phyloP scores from a whole-genome alignment of 2,888 invertebrate species.

The Tipula confusa region DNA sequence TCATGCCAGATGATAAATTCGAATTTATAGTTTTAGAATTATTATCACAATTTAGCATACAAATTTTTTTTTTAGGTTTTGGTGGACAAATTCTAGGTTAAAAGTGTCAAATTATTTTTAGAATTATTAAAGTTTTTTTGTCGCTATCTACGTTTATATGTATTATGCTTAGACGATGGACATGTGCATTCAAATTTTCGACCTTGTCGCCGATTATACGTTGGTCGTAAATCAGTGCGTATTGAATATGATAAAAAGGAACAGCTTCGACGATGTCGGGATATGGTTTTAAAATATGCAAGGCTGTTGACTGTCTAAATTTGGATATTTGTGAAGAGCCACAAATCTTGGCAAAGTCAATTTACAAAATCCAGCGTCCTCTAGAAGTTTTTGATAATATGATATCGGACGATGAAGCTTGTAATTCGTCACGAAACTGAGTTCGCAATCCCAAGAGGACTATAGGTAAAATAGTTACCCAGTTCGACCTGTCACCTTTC shows the following conservation, averaged over 20 bases:
- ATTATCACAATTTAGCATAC: not conserved
- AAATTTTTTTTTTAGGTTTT: not conserved
- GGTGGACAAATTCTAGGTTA: not conserved
- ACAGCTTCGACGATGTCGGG: too few species aligned
- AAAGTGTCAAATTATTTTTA: not conserved
- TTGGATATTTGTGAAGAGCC: too few species aligned
- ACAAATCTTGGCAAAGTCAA: too few species aligned
- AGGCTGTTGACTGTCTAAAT: too few species aligned
- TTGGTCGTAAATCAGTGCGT: not conserved
- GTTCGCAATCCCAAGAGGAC: too few species aligned
- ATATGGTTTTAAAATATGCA: too few species aligned
- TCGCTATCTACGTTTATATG: not conserved
- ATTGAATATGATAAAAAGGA: not conserved
- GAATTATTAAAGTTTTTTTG: not conserved
- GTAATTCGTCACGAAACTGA: too few species aligned
- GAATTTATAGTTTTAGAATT: not conserved
- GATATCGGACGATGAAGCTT: too few species aligned
- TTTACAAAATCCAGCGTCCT: too few species aligned
- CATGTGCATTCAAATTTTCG: not conserved
- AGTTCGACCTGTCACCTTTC: too few species aligned
- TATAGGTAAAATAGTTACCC: too few species aligned
- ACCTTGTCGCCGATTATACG: not conserved
- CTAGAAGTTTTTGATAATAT: too few species aligned
- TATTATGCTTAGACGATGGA: not conserved
- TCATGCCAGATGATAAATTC: not conserved